Evolutionary conservation across 2,797 vertebrate genomes (phyloP).

Genomic region (Martes flavigula): DNA sequence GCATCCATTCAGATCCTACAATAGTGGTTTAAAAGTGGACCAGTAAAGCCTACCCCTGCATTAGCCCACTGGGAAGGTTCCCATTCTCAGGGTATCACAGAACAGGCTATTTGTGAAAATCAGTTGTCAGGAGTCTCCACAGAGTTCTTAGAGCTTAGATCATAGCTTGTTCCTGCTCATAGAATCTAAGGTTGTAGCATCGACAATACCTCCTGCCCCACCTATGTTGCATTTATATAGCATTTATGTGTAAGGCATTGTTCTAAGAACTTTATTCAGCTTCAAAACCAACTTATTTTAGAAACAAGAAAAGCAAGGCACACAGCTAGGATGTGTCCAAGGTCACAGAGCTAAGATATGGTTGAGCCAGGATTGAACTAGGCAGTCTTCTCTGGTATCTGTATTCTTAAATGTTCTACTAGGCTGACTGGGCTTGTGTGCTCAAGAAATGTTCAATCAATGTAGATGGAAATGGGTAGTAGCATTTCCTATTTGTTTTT

Average conservation of each 20-base stretch:
- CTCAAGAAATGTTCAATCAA: not conserved
- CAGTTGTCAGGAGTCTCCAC: not conserved
- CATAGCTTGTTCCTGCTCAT: not conserved
- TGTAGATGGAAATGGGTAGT: not conserved
- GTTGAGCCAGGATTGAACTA: not conserved
- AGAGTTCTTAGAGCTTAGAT: not conserved
- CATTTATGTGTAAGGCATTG: not conserved
- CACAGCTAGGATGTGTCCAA: not conserved
- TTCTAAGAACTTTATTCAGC: not conserved
- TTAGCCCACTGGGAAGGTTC: not conserved
- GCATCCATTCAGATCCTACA: not conserved
- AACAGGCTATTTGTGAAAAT: not conserved
- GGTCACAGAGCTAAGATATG: not conserved
- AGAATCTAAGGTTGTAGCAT: not conserved
- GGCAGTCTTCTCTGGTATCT: not conserved
- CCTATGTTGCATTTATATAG: not conserved
- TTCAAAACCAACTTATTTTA: not conserved
- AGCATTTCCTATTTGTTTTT: not conserved
- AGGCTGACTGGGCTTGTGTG: too few species aligned
- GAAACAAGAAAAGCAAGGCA: not conserved
- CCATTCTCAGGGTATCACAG: not conserved
- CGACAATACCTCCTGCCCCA: not conserved
- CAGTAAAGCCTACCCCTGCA: not conserved
- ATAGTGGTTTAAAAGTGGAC: not conserved
- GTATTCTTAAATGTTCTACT: not conserved